Percentiles rank a stretch among this genome's conserved stretches.
Conservation (phyloP, 2,797 vertebrate species). For the Ctenopoma kingsleyae region DNA sequence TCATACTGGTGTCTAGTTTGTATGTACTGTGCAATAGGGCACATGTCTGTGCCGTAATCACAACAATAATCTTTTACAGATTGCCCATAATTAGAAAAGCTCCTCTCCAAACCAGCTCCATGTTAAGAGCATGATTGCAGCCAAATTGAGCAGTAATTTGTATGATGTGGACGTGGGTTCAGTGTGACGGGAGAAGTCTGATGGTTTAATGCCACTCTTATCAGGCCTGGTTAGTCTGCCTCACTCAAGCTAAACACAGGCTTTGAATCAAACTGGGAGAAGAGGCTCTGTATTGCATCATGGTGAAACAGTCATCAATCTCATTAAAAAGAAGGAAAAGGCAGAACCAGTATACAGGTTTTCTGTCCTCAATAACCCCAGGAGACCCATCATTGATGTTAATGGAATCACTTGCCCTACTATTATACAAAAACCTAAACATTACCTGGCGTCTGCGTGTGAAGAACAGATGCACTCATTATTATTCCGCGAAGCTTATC, state of each 20-base stretch:
- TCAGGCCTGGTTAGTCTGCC: conserved; percentile 73
- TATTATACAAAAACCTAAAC: conserved; percentile 82
- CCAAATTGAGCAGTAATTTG: conserved; percentile 85
- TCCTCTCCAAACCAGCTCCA: conserved; percentile 83
- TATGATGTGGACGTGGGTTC: conserved; percentile 77
- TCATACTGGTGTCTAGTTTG: conserved; percentile 61
- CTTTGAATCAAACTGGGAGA: conserved; percentile 43
- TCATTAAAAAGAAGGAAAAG: conserved; percentile 56
- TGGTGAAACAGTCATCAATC: conserved; percentile 57
- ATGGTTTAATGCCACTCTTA: conserved; percentile 80
- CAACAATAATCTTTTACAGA: conserved; percentile 85
- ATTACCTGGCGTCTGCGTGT: conserved; percentile 77
- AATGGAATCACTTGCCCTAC: conserved; percentile 83
- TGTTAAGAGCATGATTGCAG: conserved; percentile 86
- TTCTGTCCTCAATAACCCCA: conserved; percentile 70
- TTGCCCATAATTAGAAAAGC: conserved; percentile 85
- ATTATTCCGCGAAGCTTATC: conserved; percentile 76
- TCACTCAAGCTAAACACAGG: conserved; percentile 53
- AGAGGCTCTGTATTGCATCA: conserved; percentile 63
- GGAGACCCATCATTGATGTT: conserved; percentile 78
- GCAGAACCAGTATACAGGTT: conserved; percentile 63
- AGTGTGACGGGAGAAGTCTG: conserved; percentile 74
- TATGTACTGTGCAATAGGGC: conserved; percentile 66
- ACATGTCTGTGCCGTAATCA: conserved; percentile 80
- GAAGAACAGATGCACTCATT: conserved; percentile 80